These are phyloP conservation scores for Platycercus adscitus DNA, from an alignment of 2,113 vertebrate genomes.

Conservation along the genomic window DNA sequence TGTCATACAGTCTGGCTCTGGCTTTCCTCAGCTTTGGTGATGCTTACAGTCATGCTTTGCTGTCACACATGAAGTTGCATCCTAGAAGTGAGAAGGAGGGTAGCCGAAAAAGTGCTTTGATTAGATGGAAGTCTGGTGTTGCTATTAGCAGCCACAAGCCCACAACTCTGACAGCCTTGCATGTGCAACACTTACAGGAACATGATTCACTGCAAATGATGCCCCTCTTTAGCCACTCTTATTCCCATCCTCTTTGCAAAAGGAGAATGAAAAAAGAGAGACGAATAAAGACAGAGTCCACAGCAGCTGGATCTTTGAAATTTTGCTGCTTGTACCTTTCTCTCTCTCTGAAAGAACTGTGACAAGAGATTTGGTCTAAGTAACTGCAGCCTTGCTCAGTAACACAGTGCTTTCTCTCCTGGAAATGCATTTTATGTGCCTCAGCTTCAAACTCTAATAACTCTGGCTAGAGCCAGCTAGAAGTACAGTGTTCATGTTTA, in stretches of 20 bases:
- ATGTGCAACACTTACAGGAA: rapidly evolving
- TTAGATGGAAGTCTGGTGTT: background rate
- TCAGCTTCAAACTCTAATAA: background rate
- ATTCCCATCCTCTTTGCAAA: background rate
- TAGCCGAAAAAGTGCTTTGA: background rate
- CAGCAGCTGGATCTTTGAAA: background rate
- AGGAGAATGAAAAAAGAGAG: background rate
- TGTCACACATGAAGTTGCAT: rapidly evolving
- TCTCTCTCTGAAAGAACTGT: background rate
- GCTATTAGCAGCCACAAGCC: background rate
- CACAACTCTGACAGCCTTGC: rapidly evolving
- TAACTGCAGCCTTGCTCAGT: background rate
- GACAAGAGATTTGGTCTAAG: background rate
- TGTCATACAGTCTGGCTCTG: background rate
- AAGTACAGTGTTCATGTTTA: background rate
- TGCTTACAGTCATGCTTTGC: background rate
- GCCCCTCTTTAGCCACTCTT: background rate
- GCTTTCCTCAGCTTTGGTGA: background rate
- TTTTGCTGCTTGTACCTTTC: background rate
- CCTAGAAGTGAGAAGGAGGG: background rate
- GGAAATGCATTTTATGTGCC: background rate
- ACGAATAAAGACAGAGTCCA: background rate
- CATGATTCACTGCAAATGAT: background rate
- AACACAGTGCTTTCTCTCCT: background rate
- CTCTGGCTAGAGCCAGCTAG: background rate